Base-by-base conservation (phyloP, 2,797 vertebrate species). In the Diplodus sargus region DNA sequence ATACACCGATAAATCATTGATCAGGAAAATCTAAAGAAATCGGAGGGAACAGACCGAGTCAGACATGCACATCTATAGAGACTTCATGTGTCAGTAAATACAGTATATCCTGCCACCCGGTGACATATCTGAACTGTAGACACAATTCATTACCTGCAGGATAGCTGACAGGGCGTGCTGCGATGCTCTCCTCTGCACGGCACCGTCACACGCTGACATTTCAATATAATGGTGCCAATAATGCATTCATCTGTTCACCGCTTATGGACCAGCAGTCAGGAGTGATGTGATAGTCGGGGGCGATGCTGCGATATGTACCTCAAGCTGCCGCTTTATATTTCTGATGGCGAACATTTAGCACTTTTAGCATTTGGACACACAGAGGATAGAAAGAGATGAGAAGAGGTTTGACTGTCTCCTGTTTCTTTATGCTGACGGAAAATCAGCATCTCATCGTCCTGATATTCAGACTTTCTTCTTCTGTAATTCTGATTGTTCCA, bases 151-250 rank as follows among this genome's bases (percentile, higher is more conserved):
- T 82, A 87, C 81, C 81, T 86, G 83, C 76, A 75, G 75, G 78
- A 72, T 15, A 64, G 70, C 73, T 86, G 86, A 84, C 88, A 88
- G 89, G 76, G 81, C 68, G 47, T 59, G 75, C 81, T 74, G 88
- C 18, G 71, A 79, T 28, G 74, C 73, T 61, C 49, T 66, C 34
- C 74, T 76, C 80, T 68, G 73, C 78, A 58, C 4, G 28, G 68
- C 72, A 45, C 70, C 30, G 73, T 78, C 61, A 77, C 85, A 82
- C 59, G 62, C 85, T 91, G 91, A 93, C 90, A 93, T 93, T 93
- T 92, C 65, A 85, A 78, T 89, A 90, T 84, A 92, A 89, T 88
- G 82, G 79, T 84, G 84, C 85, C 88, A 85, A 89, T 91, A 87
- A 88, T 83, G 79, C 81, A 86, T 89, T 92, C 87, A 86, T 92